Percentiles rank a stretch among this genome's conserved stretches.
These are phyloP conservation scores for Heterochromis multidens DNA, from an alignment of 2,113 vertebrate genomes.

Conservation along the genomic window DNA sequence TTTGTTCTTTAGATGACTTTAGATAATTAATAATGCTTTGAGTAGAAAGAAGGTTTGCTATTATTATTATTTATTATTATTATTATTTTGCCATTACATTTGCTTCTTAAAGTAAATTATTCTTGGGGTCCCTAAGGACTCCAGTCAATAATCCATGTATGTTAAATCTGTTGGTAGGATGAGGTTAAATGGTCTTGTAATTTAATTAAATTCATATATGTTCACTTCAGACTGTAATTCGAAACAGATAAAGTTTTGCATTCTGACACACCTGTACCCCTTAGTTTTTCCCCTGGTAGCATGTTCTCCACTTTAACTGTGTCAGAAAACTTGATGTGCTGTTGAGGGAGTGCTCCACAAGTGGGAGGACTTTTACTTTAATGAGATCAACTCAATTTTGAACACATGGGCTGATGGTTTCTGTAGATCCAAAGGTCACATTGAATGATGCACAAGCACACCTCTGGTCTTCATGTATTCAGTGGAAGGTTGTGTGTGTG, in stretches of 20 bases:
- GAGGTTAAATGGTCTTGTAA: no score
- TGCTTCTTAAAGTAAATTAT: no score
- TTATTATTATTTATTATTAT: no score
- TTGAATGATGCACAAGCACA: slow-evolving; percentile 2
- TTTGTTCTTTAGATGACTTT: no score
- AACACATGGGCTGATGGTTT: background rate
- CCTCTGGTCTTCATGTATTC: background rate
- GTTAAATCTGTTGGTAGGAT: no score
- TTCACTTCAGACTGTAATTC: no score
- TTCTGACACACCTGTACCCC: background rate
- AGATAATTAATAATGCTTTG: no score
- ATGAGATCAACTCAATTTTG: slow-evolving; percentile 41
- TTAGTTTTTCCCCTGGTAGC: background rate
- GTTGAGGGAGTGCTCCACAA: background rate
- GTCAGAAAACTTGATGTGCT: background rate
- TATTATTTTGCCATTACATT: no score
- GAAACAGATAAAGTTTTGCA: background rate
- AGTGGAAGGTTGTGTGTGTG: background rate
- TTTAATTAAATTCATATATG: no score
- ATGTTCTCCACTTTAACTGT: background rate
- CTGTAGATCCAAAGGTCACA: slow-evolving; percentile 15
- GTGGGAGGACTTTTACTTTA: slow-evolving; percentile 8
- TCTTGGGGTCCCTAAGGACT: no score
- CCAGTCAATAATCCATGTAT: no score
- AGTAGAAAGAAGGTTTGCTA: no score